Percentiles rank a stretch among this genome's conserved stretches.
Evolutionary conservation across 1,140 invertebrate genomes (phyloP).

Genomic region (Nilaparvata lugens): DNA sequence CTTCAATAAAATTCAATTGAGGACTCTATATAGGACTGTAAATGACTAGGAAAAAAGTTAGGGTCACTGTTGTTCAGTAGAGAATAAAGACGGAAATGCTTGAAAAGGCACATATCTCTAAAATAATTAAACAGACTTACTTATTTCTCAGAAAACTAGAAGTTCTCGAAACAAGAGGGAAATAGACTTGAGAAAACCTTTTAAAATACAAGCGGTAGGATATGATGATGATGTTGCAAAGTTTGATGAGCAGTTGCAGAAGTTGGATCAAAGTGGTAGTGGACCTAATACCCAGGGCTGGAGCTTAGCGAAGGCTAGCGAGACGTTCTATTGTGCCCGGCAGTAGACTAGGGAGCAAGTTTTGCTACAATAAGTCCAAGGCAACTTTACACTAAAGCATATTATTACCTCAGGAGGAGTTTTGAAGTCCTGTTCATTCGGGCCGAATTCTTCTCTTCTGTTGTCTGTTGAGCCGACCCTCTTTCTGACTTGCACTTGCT

Average conservation of each 20-base stretch:
- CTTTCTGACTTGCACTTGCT: neutral
- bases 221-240: too few species aligned
- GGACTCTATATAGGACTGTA: too few species aligned
- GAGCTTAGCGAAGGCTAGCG: neutral
- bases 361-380: neutral
- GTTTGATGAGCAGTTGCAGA: neutral
- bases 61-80: too few species aligned
- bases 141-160: too few species aligned
- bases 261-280: neutral
- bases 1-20: too few species aligned
- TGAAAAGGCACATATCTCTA: too few species aligned
- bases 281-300: neutral
- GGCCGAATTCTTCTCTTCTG: neutral
- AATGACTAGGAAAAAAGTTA: too few species aligned
- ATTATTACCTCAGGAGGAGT: neutral
- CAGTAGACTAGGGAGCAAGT: neutral
- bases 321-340: neutral
- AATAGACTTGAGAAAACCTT: neutral
- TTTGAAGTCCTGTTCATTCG: neutral
- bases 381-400: slow-evolving; percentile 3
- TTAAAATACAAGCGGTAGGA: too few species aligned
- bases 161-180: neutral
- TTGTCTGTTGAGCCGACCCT: neutral
- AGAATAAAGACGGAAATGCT: too few species aligned
- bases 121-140: too few species aligned